phyloP scores from a whole-genome alignment of 2,888 invertebrate species.

The Cremastinae sp. region DNA sequence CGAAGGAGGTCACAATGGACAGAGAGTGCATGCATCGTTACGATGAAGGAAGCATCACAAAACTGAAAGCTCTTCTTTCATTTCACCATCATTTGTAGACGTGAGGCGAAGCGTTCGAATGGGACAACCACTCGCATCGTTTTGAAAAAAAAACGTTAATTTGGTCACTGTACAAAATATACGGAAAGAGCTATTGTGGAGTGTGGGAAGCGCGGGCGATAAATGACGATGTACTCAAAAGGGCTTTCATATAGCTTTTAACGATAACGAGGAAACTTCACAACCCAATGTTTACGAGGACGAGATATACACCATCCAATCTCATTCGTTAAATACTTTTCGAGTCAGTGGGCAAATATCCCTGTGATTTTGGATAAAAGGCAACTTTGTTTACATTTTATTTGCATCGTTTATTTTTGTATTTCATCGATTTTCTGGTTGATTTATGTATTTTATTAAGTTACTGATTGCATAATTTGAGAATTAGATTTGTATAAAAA shows the following conservation, averaged over 20 bases:
- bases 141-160: too few species aligned
- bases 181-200: too few species aligned
- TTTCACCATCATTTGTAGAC: too few species aligned
- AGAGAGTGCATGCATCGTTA: conserved; percentile 2
- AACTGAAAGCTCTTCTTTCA: neutral
- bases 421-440: too few species aligned
- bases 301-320: conserved; percentile 36
- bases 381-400: too few species aligned
- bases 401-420: neutral
- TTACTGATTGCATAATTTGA: too few species aligned
- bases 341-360: too few species aligned
- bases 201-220: neutral
- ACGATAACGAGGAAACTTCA: conserved; percentile 49
- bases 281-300: conserved; percentile 34
- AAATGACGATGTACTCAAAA: conserved; percentile 16
- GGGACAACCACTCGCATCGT: too few species aligned
- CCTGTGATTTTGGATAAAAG: too few species aligned
- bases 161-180: too few species aligned
- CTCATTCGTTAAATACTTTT: conserved; percentile 40
- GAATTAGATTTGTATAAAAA: too few species aligned
- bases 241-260: conserved; percentile 27
- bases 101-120: neutral
- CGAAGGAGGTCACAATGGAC: conserved; percentile 42
- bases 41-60: conserved; percentile 14
- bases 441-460: too few species aligned